Base-by-base conservation (phyloP, 92 coral and sea anemone genomes). In the Actinostola sp. region DNA sequence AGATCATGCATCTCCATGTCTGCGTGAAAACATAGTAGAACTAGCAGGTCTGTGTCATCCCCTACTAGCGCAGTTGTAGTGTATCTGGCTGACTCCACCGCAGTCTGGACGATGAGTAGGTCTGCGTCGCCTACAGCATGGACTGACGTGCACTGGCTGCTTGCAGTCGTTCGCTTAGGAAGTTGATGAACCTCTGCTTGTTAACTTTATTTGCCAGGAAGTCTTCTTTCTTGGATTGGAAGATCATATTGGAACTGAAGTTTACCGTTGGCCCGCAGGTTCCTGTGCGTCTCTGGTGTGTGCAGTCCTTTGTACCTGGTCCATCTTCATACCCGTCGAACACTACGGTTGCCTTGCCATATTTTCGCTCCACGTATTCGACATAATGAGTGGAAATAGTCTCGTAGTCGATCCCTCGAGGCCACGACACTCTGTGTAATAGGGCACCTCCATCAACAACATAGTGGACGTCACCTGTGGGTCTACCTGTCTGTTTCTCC, bases 311-410 rank as follows among this genome's bases (percentile, higher is more conserved):
- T 0, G 75, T 77, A 12, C 66, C 34, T 16, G 89, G 89, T 2
- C 84, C 89, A 52, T 56, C 81, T 30, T 73, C 67, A 71, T 84
- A 84, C 6, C 84, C 80, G 54, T 84, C 89, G 57, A 84, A 84
- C 14, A 74, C 82, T 9, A 82, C 53, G 7, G 82, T 74, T 14
- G 77, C 77, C 17, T 82, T 58, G 70, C 77, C 71, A 49, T 62
- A 64, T 51, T 46, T 53, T 33, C 46, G 76, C 16, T 32, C 66
- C 16, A 80, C 49, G 35, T 71, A 71, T 67, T 55, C 42, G 3
- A 71, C 34, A 28, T 71, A 55, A 25, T 4, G 68, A 35, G 3
- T 23, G 29, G 11, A 55, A 6, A 55, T 32, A 7, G 68, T 29
- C 4, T 55, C 48, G 24, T 71, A 71, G 2, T 46, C 52, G 11